Evolutionary conservation across 2,797 vertebrate species (phyloP), one percentile per base, ranked within the genome.

Genomic region (Taeniopygia guttata): DNA sequence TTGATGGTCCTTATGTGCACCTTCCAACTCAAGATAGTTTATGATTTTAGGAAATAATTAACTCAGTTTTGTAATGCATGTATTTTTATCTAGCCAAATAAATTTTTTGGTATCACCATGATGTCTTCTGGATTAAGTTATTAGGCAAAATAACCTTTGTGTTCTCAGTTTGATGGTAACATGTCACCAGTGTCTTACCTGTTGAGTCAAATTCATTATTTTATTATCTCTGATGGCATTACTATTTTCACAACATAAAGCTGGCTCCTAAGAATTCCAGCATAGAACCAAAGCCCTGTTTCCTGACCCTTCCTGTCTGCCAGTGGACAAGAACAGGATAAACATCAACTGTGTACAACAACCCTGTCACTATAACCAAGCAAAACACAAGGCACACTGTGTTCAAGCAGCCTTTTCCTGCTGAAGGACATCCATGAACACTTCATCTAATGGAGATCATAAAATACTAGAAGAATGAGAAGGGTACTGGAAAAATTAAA

Each of bases 281-380:
- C 21, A n/a, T 26, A 19, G 58, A 40, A 66, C 4, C 4, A 79
- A 64, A 76, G 1, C 5, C 7, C 3, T 2, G 2, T 74, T 89
- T 94, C 18, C 11, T 73, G 30, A 54, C 17, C 5, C 8, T 10
- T 54, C 13, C 3, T 36, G 0, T 48, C 26, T 52, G 3, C 4
- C 17, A 51, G 15, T 4, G 4, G 1, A 16, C 30, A 51, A 11
- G 18, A 92, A 22, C 0, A 32, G 7, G 11, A 62, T 7, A 55
- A 69, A 45, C 2, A 8, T 17, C 19, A 75, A 2, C 4, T 17
- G 23, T 3, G 9, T 34, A 5, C 29, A 59, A 20, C 4, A 16
- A 45, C 3, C 1, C 3, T 7, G 7, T 3, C 0, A 0, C 22
- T 51, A 0, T 16, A 51, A 63, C 19, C 43, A 84, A 40, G 38